Evolutionary conservation across 2,888 invertebrate genomes (phyloP).

Genomic region (Caenorhabditis sp.): DNA sequence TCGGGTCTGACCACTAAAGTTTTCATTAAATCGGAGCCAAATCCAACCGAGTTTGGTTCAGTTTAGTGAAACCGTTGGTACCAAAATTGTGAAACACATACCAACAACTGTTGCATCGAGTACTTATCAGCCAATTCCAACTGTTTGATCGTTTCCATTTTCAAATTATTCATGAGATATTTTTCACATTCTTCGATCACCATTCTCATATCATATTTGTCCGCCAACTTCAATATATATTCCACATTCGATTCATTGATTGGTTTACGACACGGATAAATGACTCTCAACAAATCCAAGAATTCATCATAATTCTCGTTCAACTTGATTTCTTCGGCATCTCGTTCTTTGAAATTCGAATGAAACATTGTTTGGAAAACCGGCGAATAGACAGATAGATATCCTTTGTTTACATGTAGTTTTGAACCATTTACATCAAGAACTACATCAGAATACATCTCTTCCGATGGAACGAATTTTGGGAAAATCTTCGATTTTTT

Average conservation of each 20-base stretch:
- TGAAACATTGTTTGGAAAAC: neutral
- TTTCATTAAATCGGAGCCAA: too few species aligned
- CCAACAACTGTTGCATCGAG: too few species aligned
- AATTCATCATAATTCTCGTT: neutral
- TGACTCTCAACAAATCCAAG: neutral
- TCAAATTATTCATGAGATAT: neutral
- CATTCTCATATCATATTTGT: neutral
- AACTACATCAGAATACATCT: too few species aligned
- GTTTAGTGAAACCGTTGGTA: too few species aligned
- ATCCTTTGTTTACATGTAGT: neutral
- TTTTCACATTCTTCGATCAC: neutral
- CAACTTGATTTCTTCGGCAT: neutral
- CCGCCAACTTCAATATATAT: neutral
- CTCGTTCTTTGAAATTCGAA: neutral
- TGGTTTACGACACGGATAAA: neutral
- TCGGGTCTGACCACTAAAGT: too few species aligned
- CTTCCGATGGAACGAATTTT: too few species aligned
- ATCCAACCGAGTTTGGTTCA: too few species aligned
- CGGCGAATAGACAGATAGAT: neutral
- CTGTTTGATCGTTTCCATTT: neutral
- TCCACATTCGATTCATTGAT: neutral
- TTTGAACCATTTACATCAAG: neutral
- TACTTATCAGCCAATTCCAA: neutral
- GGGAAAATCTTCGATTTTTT: too few species aligned
- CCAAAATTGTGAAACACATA: too few species aligned